Conservation (phyloP, 35 echinoderm and acorn worm genomes). For the Chiridota heheva region DNA sequence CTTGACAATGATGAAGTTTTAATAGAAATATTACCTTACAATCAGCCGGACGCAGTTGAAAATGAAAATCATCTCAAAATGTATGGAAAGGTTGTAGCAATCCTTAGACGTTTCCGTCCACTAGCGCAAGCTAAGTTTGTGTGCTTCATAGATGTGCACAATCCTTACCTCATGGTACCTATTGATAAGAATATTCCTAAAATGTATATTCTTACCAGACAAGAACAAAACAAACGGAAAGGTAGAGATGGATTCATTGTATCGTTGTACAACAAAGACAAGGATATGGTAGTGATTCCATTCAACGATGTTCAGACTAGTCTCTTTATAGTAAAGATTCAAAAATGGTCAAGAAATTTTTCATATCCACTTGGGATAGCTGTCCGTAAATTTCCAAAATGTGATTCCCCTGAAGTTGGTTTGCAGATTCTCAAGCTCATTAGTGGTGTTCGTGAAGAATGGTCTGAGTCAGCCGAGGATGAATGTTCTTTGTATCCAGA, state of each 20-base stretch:
- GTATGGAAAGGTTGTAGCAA: slow-evolving; percentile 63
- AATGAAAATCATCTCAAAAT: slow-evolving; percentile 32
- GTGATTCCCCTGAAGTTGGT: slow-evolving; percentile 37
- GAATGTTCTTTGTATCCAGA: slow-evolving; percentile 29
- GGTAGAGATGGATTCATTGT: too few relatives aligned
- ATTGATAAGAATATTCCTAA: slow-evolving; percentile 63
- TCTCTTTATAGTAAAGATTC: too few relatives aligned
- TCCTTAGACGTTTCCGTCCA: slow-evolving; percentile 45
- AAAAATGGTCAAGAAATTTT: background rate
- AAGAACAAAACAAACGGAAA: background rate
- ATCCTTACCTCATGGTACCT: slow-evolving; percentile 65
- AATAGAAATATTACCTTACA: slow-evolving; percentile 60
- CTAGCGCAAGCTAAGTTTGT: slow-evolving; percentile 35
- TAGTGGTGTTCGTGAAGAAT: slow-evolving; percentile 62
- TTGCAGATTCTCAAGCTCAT: slow-evolving; percentile 78
- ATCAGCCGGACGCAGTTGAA: slow-evolving; percentile 3
- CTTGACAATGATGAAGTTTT: slow-evolving; percentile 70
- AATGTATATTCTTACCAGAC: slow-evolving; percentile 4
- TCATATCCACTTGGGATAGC: slow-evolving; percentile 72
- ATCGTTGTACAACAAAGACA: too few relatives aligned
- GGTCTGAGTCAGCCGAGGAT: slow-evolving; percentile 42
- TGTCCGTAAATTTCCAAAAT: slow-evolving; percentile 56
- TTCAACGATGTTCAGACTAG: too few relatives aligned
- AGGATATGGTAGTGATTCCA: too few relatives aligned
- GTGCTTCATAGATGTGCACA: slow-evolving; percentile 53